Evolutionary conservation across 2,888 invertebrate species (phyloP), one percentile per base, ranked within the genome.

Genomic region (Lasius platythorax): DNA sequence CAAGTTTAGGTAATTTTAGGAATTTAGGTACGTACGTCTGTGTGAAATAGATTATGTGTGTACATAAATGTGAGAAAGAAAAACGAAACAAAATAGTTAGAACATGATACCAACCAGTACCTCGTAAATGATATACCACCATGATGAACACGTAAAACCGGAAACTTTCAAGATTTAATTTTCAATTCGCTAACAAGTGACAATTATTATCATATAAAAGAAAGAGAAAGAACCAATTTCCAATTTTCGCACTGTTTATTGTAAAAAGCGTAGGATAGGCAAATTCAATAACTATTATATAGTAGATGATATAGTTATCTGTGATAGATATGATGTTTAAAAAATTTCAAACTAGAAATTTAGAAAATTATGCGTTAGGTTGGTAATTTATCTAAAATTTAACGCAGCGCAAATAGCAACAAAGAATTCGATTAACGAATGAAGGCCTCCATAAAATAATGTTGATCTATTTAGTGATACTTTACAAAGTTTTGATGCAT

Each of bases 61-160:
- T 40, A 68, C 30, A 79, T 63, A 43, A 81, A 73, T 43, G 37
- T 83, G 56, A 68, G 73, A 81, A 74, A 82, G 84, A 76, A 87
- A 84, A 87, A 85, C 83, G 86, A 87, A 88, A 89, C 88, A 89
- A 89, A 86, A 86, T 87, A 81, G 92, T 92, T 89, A 92, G 92
- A 92, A 90, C 92, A 87, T 93, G 94, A 94, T 94, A 95, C 94
- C 94, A 95, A 95, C 94, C 92, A 94, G 92, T 88, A 94, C 92
- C 93, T 89, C 88, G 92, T 93, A 93, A 92, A 89, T 87, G 89
- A 92, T 91, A 78, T 92, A 92, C 92, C 93, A 94, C 92, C 93
- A 93, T 86, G 91, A 92, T 89, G 90, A 88, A 64, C 73, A 56
- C 73, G 61, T 53, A 8, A 28, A 23, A 72, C 3, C 40, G 9